Evolutionary conservation across 2,113 vertebrate genomes (phyloP).

Genomic region (Calypte anna): DNA sequence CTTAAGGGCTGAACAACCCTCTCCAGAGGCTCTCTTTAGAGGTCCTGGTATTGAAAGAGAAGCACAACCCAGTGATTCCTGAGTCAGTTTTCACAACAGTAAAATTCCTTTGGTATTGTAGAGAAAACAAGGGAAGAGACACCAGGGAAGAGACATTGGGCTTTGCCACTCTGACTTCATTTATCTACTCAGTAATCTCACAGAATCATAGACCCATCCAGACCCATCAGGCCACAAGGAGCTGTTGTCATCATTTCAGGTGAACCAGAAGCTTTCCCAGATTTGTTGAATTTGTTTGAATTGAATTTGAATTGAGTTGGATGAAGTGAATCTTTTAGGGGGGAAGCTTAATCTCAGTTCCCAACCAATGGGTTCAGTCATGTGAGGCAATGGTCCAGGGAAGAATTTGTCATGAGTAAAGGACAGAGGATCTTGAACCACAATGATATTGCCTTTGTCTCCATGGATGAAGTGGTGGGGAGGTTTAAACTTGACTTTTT

Average conservation of each 20-base stretch:
- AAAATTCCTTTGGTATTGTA: not conserved
- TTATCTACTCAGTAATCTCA: constrained; percentile 4
- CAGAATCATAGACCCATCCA: not conserved
- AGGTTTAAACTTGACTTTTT: constrained; percentile 34
- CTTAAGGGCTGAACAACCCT: not conserved
- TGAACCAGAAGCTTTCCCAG: not conserved
- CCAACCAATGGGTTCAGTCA: not conserved
- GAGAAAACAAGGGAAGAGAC: not conserved
- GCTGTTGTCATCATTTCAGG: not conserved
- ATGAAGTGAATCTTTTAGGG: not conserved
- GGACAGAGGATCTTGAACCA: not conserved
- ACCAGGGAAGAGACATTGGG: not conserved
- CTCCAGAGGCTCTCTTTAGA: not conserved
- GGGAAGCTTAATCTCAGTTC: constrained; percentile 13
- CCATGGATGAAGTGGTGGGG: constrained; percentile 2
- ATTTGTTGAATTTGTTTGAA: constrained; percentile 19
- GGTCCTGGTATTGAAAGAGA: not conserved
- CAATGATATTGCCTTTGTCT: constrained; percentile 1
- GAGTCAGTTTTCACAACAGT: not conserved
- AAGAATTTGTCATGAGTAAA: constrained; percentile 26
- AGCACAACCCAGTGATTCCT: not conserved
- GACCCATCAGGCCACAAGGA: constrained; percentile 5
- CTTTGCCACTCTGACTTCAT: not conserved
- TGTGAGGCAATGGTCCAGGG: not conserved
- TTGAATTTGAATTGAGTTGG: constrained; percentile 8